phyloP scores from a whole-genome alignment of 2,888 invertebrate genomes.

The Ctenicera cuprea region DNA sequence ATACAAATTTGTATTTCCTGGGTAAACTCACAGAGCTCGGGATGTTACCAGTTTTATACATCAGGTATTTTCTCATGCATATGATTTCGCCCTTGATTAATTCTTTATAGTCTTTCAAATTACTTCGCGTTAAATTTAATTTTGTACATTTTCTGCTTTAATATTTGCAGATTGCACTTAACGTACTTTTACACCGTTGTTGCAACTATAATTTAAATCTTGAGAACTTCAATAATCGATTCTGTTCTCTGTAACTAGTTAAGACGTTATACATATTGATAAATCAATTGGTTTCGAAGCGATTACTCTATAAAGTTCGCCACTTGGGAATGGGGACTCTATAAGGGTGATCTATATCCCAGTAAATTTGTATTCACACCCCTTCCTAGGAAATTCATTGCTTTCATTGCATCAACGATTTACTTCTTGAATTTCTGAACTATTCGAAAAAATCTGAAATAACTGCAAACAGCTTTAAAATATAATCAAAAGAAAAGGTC shows the following conservation, averaged over 20 bases:
- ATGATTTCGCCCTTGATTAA: constrained; percentile 67
- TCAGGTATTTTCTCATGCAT: constrained; percentile 63
- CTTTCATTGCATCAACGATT: not conserved
- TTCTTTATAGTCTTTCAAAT: constrained; percentile 65
- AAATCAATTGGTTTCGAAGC: constrained; percentile 72
- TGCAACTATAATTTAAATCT: constrained; percentile 35
- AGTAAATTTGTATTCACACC: constrained; percentile 63
- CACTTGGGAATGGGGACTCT: constrained; percentile 64
- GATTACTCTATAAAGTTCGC: constrained; percentile 71
- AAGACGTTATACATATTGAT: constrained; percentile 71
- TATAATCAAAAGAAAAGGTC: too few relatives aligned
- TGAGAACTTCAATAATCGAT: constrained; percentile 36
- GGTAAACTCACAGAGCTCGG: constrained; percentile 53
- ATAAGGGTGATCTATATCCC: constrained; percentile 67
- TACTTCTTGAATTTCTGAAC: not conserved
- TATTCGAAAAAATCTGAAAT: too few relatives aligned
- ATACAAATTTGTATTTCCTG: constrained; percentile 67
- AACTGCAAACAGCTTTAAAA: too few relatives aligned
- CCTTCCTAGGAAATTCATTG: constrained; percentile 53
- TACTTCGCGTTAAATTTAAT: constrained; percentile 62
- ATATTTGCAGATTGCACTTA: constrained; percentile 15
- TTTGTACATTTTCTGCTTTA: constrained; percentile 19
- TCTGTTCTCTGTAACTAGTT: constrained; percentile 41
- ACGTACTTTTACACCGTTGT: constrained; percentile 11
- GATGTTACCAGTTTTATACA: constrained; percentile 62